Evolutionary conservation across 1,140 invertebrate species (phyloP).

Genomic region (Orchestia grillus): DNA sequence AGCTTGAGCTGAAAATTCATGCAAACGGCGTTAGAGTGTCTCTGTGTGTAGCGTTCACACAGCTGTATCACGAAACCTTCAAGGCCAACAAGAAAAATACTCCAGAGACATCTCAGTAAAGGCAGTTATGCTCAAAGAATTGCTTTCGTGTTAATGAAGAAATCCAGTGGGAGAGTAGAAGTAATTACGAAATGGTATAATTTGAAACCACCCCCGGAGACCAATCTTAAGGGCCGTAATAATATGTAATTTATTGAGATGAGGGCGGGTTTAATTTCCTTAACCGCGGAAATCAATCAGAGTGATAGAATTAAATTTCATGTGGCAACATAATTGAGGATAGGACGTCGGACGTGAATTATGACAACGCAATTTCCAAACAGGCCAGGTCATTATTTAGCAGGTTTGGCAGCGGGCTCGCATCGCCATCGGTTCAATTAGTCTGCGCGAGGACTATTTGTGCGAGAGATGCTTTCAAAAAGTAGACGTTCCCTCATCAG

Average conservation of each 20-base stretch:
- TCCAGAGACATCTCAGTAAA: too few relatives aligned
- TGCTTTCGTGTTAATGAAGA: not conserved
- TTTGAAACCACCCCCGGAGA: not conserved
- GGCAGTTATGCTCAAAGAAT: not conserved
- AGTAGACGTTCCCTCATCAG: not conserved
- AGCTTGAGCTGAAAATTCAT: too few relatives aligned
- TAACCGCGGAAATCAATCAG: not conserved
- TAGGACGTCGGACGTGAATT: not conserved
- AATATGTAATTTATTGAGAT: not conserved
- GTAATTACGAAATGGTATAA: not conserved
- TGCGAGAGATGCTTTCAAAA: not conserved
- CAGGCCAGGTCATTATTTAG: not conserved
- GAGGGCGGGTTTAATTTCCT: too few relatives aligned
- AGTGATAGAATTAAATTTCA: not conserved
- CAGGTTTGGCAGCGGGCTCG: not conserved
- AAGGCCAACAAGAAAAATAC: too few relatives aligned
- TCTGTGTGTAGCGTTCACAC: too few relatives aligned
- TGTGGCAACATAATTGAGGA: not conserved
- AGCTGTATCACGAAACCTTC: too few relatives aligned
- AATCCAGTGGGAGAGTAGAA: too few relatives aligned
- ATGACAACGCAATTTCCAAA: not conserved
- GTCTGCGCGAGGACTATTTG: not conserved
- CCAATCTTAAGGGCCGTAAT: not conserved
- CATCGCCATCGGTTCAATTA: not conserved
- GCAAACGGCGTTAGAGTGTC: too few relatives aligned